Conservation (phyloP, 2,797 vertebrate genomes). For the Chrosomus eos region DNA sequence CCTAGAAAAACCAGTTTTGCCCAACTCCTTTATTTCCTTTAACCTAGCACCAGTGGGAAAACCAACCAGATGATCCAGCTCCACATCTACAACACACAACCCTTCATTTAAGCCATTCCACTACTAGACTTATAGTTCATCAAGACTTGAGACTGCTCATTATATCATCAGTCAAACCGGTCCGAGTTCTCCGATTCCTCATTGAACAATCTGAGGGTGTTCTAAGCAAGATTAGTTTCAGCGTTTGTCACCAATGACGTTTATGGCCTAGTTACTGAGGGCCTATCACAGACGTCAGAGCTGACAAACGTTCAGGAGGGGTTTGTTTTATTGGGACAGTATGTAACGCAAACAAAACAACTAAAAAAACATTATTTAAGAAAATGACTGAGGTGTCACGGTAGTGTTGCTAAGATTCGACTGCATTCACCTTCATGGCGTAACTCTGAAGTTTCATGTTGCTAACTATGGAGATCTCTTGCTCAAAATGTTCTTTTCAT, state of each 20-base stretch:
- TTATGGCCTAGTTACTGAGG: neutral
- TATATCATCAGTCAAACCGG: slow-evolving; percentile 12
- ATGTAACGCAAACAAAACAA: neutral
- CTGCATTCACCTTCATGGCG: slow-evolving; percentile 25
- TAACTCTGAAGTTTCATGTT: slow-evolving; percentile 46
- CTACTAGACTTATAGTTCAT: slow-evolving; percentile 1
- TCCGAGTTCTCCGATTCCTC: neutral
- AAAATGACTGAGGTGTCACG: neutral
- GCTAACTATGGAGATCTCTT: slow-evolving; percentile 47
- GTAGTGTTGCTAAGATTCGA: slow-evolving; percentile 9
- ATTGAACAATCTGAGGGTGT: neutral
- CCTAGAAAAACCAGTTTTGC: slow-evolving; percentile 55
- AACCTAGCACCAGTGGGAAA: slow-evolving; percentile 22
- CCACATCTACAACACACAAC: slow-evolving; percentile 12
- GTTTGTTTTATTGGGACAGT: slow-evolving; percentile 7
- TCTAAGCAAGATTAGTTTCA: slow-evolving; percentile 20
- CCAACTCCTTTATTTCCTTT: slow-evolving; percentile 43
- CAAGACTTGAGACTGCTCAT: slow-evolving; percentile 14
- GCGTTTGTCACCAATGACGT: slow-evolving; percentile 3
- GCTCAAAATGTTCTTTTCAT: slow-evolving; percentile 30
- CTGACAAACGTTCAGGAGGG: slow-evolving; percentile 7
- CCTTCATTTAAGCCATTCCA: slow-evolving; percentile 17
- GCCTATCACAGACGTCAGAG: slow-evolving; percentile 12
- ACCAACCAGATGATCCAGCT: slow-evolving; percentile 36
- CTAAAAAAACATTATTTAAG: neutral